A percentile compares a stretch with the other conserved stretches of the same genome.
phyloP scores from a whole-genome alignment of 2,797 vertebrate genomes.

The Enteromius mattozi region DNA sequence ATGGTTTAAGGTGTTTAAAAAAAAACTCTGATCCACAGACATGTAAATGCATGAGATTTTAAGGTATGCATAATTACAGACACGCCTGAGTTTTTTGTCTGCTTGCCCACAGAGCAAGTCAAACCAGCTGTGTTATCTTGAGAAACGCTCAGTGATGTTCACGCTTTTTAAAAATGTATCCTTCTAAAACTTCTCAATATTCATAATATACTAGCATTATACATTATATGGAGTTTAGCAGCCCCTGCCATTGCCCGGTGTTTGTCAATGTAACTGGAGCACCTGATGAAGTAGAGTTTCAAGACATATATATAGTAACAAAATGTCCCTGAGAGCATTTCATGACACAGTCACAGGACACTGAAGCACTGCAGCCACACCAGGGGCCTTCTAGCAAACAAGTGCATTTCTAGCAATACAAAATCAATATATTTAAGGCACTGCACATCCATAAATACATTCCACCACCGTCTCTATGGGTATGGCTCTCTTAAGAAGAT shows the following conservation, averaged over 20 bases:
- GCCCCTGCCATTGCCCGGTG: background rate
- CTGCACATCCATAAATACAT: background rate
- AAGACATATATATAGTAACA: conserved; percentile 56
- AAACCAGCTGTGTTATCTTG: conserved; percentile 61
- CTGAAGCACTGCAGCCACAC: background rate
- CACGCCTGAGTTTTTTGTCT: conserved; percentile 47
- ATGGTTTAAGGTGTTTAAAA: conserved; percentile 1
- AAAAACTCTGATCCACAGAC: background rate
- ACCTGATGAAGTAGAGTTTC: conserved; percentile 26
- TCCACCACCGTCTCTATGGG: background rate
- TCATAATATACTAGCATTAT: background rate
- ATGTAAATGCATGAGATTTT: background rate
- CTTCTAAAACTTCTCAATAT: background rate
- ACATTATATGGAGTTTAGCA: background rate
- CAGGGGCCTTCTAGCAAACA: conserved; percentile 9
- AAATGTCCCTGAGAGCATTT: conserved; percentile 42
- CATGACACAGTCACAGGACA: conserved; percentile 29
- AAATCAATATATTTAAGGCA: background rate
- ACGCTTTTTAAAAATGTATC: background rate
- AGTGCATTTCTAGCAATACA: background rate
- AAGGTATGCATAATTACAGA: background rate
- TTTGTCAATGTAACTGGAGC: conserved; percentile 55
- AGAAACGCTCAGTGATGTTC: background rate
- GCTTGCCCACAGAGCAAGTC: conserved; percentile 56
- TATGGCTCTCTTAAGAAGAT: background rate